These are phyloP conservation scores for Hypothenemus hampei DNA, from an alignment of 1,140 invertebrate genomes.

Conservation along the genomic window DNA sequence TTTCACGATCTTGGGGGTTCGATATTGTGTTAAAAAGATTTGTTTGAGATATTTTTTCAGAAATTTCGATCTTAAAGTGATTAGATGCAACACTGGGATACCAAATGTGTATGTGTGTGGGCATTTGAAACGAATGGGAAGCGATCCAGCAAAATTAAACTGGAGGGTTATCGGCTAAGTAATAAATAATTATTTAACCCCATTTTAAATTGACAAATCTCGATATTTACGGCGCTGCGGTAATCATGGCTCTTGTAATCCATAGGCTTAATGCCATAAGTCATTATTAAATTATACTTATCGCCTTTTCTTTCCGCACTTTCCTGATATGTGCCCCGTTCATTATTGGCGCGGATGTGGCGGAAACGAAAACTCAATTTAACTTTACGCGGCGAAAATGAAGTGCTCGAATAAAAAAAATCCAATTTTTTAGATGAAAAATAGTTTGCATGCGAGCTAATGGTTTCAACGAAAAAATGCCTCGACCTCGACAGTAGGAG, in stretches of 20 bases:
- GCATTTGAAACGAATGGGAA: too few species aligned
- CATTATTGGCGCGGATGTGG: constrained; percentile 16
- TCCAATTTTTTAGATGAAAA: too few species aligned
- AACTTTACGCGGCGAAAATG: too few species aligned
- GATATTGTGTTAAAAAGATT: constrained; percentile 23
- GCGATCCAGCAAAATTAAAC: constrained; percentile 21
- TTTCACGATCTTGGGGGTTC: constrained; percentile 20
- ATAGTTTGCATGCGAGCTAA: too few species aligned
- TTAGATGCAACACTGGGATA: not conserved
- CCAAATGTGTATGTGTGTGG: too few species aligned
- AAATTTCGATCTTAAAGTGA: not conserved
- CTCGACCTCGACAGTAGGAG: not conserved
- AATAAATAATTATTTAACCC: constrained; percentile 36
- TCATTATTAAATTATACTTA: constrained; percentile 31
- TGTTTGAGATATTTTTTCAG: constrained; percentile 14
- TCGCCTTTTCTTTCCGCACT: constrained; percentile 30
- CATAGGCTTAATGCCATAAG: constrained; percentile 28
- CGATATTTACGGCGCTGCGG: constrained; percentile 29
- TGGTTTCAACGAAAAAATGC: too few species aligned
- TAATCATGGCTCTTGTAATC: constrained; percentile 32
- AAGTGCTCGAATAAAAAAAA: too few species aligned
- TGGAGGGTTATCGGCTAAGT: constrained; percentile 29
- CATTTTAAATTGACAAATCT: constrained; percentile 37
- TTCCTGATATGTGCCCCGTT: constrained; percentile 8
- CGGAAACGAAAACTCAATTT: constrained; percentile 16